Conservation (phyloP, 2,113 vertebrate species). For the Suricata suricatta region DNA sequence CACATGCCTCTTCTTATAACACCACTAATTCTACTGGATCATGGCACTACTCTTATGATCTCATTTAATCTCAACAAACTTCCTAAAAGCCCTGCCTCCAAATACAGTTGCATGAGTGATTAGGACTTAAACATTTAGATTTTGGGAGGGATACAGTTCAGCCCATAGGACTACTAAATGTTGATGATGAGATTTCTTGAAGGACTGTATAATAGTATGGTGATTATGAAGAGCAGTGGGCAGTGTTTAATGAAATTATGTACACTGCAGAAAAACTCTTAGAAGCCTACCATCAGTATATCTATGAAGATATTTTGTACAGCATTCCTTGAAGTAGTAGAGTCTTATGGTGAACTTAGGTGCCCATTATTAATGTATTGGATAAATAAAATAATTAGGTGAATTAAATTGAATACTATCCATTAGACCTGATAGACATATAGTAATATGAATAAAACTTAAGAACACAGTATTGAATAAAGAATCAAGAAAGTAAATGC, state of each 20-base stretch:
- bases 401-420: background rate
- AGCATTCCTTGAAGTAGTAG: background rate
- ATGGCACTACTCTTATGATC: background rate
- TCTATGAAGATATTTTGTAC: background rate
- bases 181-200: background rate
- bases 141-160: background rate
- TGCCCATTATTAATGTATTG: background rate
- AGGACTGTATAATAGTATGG: background rate
- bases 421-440: background rate
- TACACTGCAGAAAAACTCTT: background rate
- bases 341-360: background rate
- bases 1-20: background rate
- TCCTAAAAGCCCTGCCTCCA: background rate
- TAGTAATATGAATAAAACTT: background rate
- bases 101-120: background rate
- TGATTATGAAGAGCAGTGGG: background rate
- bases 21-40: background rate
- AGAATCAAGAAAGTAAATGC: background rate
- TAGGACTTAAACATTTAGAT: background rate
- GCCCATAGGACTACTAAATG: background rate
- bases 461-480: background rate
- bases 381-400: background rate
- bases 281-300: background rate
- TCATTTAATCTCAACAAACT: background rate
- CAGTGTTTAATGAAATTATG: background rate